Percentiles rank a stretch among this genome's conserved stretches.
These are phyloP conservation scores for Zeugodacus cucurbitae DNA, from an alignment of 1,140 invertebrate species.

Conservation along the genomic window DNA sequence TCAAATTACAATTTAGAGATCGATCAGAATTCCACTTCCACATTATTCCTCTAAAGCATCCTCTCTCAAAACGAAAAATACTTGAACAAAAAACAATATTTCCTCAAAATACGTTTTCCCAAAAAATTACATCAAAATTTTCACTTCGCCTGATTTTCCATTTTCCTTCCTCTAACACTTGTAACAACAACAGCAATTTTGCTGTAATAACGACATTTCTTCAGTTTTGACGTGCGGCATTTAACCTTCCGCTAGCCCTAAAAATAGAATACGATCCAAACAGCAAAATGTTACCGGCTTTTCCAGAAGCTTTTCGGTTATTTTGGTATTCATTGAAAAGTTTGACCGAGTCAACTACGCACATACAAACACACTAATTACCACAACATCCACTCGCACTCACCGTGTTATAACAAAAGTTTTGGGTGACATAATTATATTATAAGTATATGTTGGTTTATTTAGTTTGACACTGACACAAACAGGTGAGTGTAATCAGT, in stretches of 20 bases:
- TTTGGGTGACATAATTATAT: background rate
- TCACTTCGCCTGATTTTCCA: too few relatives aligned
- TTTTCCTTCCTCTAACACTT: too few relatives aligned
- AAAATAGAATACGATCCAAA: background rate
- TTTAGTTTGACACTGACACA: background rate
- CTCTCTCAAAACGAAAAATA: too few relatives aligned
- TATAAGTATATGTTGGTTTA: background rate
- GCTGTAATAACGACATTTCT: background rate
- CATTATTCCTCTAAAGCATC: too few relatives aligned
- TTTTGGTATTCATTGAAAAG: conserved; percentile 23
- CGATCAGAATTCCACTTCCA: too few relatives aligned
- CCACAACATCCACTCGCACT: background rate
- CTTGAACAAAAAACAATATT: background rate
- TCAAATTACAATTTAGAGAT: too few relatives aligned
- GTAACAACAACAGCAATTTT: background rate
- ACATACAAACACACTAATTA: background rate
- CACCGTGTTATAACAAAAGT: background rate
- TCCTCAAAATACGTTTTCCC: too few relatives aligned
- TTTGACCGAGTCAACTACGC: background rate
- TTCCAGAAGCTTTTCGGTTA: background rate
- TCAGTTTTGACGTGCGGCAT: background rate
- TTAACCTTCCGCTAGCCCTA: background rate
- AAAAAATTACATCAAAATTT: too few relatives aligned
- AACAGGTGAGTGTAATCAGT: background rate
- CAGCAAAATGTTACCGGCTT: background rate